phyloP scores from a whole-genome alignment of 2,888 invertebrate species.

The Acrobasis suavella region DNA sequence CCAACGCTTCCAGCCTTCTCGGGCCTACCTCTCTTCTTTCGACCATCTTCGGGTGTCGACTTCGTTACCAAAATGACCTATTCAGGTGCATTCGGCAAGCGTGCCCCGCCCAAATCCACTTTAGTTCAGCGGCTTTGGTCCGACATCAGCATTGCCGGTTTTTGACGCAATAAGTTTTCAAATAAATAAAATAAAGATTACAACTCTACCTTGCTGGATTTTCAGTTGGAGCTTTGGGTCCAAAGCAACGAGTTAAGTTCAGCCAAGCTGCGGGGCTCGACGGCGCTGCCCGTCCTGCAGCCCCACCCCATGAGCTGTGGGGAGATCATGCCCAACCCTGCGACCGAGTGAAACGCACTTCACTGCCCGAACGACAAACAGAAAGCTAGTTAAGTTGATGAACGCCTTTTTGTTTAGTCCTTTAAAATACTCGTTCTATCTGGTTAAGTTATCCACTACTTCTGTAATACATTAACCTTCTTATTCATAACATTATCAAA shows the following conservation, averaged over 20 bases:
- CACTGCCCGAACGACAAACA: constrained; percentile 53
- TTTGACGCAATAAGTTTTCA: too few relatives aligned
- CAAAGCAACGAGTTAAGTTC: constrained; percentile 78
- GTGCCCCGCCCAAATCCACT: too few relatives aligned
- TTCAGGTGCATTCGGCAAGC: too few relatives aligned
- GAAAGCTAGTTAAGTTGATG: constrained; percentile 25
- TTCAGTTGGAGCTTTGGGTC: constrained; percentile 78
- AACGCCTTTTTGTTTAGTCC: not conserved
- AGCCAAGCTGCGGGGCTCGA: constrained; percentile 63
- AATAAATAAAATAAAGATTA: too few relatives aligned
- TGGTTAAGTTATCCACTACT: not conserved
- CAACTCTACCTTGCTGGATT: constrained; percentile 27
- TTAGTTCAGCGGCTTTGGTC: too few relatives aligned
- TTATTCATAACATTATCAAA: too few relatives aligned
- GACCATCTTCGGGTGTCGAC: too few relatives aligned
- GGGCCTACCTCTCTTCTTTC: too few relatives aligned
- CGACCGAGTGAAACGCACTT: constrained; percentile 55
- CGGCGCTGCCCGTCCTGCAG: constrained; percentile 44
- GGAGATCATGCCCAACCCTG: constrained; percentile 52
- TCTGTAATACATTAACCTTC: too few relatives aligned
- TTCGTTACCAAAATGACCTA: too few relatives aligned
- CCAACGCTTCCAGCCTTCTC: too few relatives aligned
- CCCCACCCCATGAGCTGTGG: constrained; percentile 58
- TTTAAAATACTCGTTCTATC: not conserved
- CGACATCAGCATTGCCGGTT: too few relatives aligned